Evolutionary conservation across 2,888 invertebrate species (phyloP), one percentile per base, ranked within the genome.

Genomic region (Pilophorus perplexus): DNA sequence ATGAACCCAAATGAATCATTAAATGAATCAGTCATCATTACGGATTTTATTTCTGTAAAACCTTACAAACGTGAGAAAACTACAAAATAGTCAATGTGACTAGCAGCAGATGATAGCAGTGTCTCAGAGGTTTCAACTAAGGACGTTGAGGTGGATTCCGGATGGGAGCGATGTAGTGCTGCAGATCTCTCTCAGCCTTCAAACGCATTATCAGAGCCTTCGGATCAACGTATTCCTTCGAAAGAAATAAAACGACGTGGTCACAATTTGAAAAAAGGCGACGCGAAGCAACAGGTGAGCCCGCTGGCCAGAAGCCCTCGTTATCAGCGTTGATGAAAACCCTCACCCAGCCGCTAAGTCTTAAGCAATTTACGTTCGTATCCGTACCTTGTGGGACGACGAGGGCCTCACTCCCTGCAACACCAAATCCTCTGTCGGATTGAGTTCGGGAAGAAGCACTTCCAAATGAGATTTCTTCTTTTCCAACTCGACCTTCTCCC

Each of bases 111-210:
- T n/a, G n/a, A n/a, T n/a, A n/a, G n/a, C n/a, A n/a, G n/a, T n/a
- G n/a, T n/a, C n/a, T n/a, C n/a, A n/a, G n/a, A n/a, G n/a, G n/a
- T n/a, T n/a, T n/a, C n/a, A n/a, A n/a, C 46, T 46, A 52, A 14
- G 16, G 10, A 2, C 18, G 14, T 18, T 28, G 27, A 8, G 52
- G 27, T 16, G 25, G 52, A 25, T 28, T 52, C 28, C 52, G 25
- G 12, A 42, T 8, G 12, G 54, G 23, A 28, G 59, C 25, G 14
- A 59, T 64, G 23, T 18, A 66, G 20, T 68, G 55, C 37, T 70
- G 68, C 28, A 71, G 60, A 57, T 71, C 71, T 59, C 67, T 69
- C 62, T 71, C 71, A 57, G 71, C 71, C 52, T 69, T 71, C 37
- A 71, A 55, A 42, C 68, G 67, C 69, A 71, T 67, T 20, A 71